Percentiles rank a stretch among this genome's conserved stretches.
Evolutionary conservation across 2,888 invertebrate genomes (phyloP).

Genomic region (Chesias legatella): DNA sequence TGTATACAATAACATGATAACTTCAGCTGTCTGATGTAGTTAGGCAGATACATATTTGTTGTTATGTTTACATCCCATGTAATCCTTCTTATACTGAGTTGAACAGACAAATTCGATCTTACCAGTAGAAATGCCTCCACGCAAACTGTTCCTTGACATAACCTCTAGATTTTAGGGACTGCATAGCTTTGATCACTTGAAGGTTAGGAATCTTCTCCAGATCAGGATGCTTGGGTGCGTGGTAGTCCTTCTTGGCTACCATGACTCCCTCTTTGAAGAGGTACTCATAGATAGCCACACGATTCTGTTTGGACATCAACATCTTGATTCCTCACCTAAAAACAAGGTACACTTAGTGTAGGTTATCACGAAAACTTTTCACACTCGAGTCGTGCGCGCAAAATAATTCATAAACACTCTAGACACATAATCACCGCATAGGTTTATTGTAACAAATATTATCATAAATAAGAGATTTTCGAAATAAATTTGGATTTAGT

Average conservation of each 20-base stretch:
- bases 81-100: not conserved
- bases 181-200: constrained; percentile 98
- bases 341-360: constrained; percentile 46
- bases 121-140: constrained; percentile 99
- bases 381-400: constrained; percentile 18
- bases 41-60: too few relatives aligned
- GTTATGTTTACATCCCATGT: too few relatives aligned
- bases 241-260: constrained; percentile 99
- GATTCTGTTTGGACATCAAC: constrained; percentile 99
- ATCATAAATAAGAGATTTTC: constrained; percentile 30
- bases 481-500: constrained; percentile 35
- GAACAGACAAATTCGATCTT: constrained; percentile 34
- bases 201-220: constrained; percentile 97
- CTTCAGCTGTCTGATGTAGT: too few relatives aligned
- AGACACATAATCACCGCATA: constrained; percentile 5
- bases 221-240: constrained; percentile 98
- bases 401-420: constrained; percentile 31
- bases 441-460: constrained; percentile 13
- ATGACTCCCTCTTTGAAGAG: constrained; percentile 99
- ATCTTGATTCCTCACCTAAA: constrained; percentile 85
- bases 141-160: constrained; percentile 99
- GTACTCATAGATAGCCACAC: constrained; percentile 97
- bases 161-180: constrained; percentile 97
- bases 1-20: too few relatives aligned
- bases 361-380: constrained; percentile 38